Evolutionary conservation across 1,140 invertebrate genomes (phyloP).

Genomic region (Zelostemma sp.): DNA sequence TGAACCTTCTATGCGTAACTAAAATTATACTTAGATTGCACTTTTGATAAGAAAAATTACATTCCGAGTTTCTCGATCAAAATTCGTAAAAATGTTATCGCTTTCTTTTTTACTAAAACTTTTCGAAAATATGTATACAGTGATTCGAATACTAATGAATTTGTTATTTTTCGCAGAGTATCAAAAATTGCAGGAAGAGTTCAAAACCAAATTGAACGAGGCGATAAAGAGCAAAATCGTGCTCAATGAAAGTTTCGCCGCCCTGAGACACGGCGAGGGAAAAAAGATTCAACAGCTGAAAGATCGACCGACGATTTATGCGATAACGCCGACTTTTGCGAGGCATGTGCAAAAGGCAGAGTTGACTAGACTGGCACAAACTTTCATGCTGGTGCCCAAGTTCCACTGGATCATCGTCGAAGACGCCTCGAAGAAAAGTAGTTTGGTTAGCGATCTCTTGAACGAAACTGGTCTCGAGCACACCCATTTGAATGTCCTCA

Average conservation of each 20-base stretch:
- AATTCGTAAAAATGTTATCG: no score
- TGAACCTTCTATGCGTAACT: no score
- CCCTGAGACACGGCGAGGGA: neutral
- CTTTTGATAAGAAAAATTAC: no score
- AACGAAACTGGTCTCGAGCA: conserved; percentile 78
- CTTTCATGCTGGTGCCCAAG: conserved; percentile 88
- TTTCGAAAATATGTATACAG: no score
- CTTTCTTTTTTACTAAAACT: no score
- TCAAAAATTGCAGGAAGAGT: neutral
- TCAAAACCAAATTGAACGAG: neutral
- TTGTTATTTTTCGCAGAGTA: neutral
- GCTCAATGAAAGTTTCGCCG: conserved; percentile 15
- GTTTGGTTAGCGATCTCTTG: conserved; percentile 86
- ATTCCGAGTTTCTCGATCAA: no score
- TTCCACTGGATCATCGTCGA: conserved; percentile 98
- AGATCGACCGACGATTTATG: conserved; percentile 77
- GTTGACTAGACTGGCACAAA: conserved; percentile 91
- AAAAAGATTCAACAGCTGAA: conserved; percentile 11
- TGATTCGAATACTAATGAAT: no score
- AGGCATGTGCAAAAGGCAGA: conserved; percentile 95
- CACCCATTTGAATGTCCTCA: conserved; percentile 79
- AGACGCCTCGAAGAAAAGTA: conserved; percentile 82
- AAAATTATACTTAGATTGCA: no score
- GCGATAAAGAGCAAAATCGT: neutral
- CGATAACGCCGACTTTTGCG: conserved; percentile 93